Percentiles rank a stretch among this genome's conserved stretches.
These are phyloP conservation scores for Megaceryle alcyon DNA, from an alignment of 2,797 vertebrate genomes.

Conservation along the genomic window DNA sequence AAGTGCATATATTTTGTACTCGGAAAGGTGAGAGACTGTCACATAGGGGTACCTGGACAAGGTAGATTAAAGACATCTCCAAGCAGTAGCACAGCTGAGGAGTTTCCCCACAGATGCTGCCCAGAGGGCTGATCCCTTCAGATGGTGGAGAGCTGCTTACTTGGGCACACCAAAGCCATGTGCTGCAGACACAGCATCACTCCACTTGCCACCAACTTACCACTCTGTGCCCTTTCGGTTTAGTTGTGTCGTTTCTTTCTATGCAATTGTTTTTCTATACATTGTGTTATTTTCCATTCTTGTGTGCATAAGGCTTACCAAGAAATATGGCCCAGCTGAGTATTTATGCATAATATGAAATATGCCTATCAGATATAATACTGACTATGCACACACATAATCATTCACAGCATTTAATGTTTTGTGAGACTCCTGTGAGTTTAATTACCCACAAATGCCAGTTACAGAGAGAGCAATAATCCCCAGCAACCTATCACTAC, in stretches of 20 bases:
- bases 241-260: neutral
- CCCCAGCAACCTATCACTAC: neutral
- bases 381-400: neutral
- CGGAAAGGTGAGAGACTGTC: neutral
- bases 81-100: rapidly evolving
- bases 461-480: neutral
- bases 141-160: neutral
- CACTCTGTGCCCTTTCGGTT: rapidly evolving
- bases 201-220: neutral
- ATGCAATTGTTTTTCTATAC: neutral
- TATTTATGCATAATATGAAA: neutral
- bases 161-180: neutral
- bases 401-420: neutral
- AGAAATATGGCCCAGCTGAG: neutral
- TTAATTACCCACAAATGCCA: slow-evolving; percentile 31
- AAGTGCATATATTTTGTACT: neutral
- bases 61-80: neutral
- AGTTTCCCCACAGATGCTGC: neutral
- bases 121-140: neutral
- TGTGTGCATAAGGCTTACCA: neutral
- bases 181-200: neutral
- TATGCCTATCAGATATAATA: neutral
- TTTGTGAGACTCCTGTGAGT: neutral
- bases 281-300: neutral
- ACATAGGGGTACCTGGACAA: neutral